Base-by-base conservation (phyloP, 2,797 vertebrate genomes). In the Falco cherrug region DNA sequence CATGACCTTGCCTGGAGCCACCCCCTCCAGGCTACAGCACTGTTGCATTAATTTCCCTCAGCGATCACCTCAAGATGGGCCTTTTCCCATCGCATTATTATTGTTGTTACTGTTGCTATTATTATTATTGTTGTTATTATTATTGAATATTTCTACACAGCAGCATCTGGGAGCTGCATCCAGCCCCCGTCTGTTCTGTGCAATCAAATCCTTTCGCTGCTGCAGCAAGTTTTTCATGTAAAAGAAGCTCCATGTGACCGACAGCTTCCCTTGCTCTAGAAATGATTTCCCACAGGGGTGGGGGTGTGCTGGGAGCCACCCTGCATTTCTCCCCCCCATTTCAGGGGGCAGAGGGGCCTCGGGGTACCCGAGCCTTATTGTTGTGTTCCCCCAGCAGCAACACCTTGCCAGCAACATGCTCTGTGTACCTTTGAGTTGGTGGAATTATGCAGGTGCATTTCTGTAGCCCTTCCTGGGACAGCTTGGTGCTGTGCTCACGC, bases 401-500 rank as follows among this genome's bases (percentile, higher is more conserved):
- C 45, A 48, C 16, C 63, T 53, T 1, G 10, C 11, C 22, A 48
- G 60, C 41, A 25, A 80, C 43, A n/a, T 71, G 67, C 53, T 69
- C 37, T 4, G 1, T 2, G 33, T 6, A 3, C 13, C 28, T 48
- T 14, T 16, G 68, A 43, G 48, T 3, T 1, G 31, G 10, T 19
- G 75, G 7, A 12, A 35, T 63, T 3, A 4, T 1, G 1, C 13
- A 4, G 73, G 39, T 59, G 22, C 29, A 4, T 76, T 89, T 48
- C 71, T 51, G 57, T 5, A 18, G 31, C 47, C 13, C 56, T 51
- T 35, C 10, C 59, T 18, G 41, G 86, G 71, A 28, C 51, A 41
- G 24, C 18, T 89, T 20, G 4, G 45, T 59, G 43, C 67, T 0
- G 0, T 4, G 29, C 13, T 65, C n/a, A 2, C 0, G 0, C 28